Base-by-base conservation (phyloP, 2,888 invertebrate species). In the Alviniconcha strummeri region DNA sequence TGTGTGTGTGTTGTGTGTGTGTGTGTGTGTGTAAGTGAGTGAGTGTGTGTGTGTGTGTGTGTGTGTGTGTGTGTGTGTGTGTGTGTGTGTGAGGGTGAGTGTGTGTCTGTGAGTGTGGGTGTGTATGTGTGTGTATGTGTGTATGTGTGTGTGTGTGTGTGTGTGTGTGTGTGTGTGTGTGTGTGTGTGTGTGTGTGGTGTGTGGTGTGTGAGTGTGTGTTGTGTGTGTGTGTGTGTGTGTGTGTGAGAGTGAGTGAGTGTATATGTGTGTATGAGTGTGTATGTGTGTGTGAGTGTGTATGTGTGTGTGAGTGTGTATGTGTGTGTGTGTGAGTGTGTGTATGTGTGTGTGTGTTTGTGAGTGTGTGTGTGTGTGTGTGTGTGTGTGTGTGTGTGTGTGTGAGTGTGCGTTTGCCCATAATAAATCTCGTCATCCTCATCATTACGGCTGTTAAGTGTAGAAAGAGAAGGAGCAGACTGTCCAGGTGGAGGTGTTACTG, bases 301-400 rank as follows among this genome's bases (percentile, higher is more conserved):
- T 74, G 74, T 54, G 74, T 74, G 74, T 74, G 74, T 74, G 74
- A 54, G 74, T 74, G 72, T 72, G 72, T 72, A 36, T 72, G 72
- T 36, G 72, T 72, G 69, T 69, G 69, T 69, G 17, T 69, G n/a
- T n/a, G n/a, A n/a, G n/a, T n/a, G n/a, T n/a, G n/a, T n/a, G n/a
- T n/a, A n/a, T n/a, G n/a, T n/a, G n/a, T n/a, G n/a, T n/a, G n/a
- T n/a, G n/a, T n/a, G n/a, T n/a, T n/a, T n/a, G n/a, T n/a, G n/a
- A n/a, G 69, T 69, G 69, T 69, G 69, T 69, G 69, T 69, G 69
- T 69, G 69, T 69, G 69, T 69, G 69, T 69, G 69, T 69, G 69
- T 69, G 69, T 69, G 19, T 17, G 69, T 13, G 17, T 69, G n/a
- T 13, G 69, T 17, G 36, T 36, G 36, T 36, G 36, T 36, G 36